These are phyloP conservation scores for Rhea americana DNA, from an alignment of 2,113 vertebrate species.

Conservation along the genomic window DNA sequence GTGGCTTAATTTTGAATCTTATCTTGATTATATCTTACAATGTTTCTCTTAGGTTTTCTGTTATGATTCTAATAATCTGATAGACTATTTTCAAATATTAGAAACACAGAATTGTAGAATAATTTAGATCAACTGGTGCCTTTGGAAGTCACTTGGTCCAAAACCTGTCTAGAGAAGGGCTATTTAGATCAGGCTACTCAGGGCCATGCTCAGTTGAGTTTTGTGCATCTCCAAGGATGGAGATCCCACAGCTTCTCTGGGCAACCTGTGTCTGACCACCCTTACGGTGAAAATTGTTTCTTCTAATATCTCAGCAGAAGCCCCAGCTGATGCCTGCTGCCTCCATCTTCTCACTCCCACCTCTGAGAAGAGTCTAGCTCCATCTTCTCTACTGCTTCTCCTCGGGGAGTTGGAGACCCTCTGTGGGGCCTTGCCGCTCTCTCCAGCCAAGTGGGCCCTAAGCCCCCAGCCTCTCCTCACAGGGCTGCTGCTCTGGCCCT, in stretches of 20 bases:
- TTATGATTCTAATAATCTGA: background rate
- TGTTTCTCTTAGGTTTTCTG: background rate
- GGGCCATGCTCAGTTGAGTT: background rate
- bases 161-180: background rate
- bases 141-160: background rate
- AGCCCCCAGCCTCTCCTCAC: too few relatives aligned
- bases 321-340: background rate
- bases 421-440: too few relatives aligned
- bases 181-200: background rate
- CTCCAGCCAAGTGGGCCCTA: too few relatives aligned
- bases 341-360: background rate
- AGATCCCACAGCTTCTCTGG: background rate
- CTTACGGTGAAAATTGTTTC: background rate
- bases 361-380: too few relatives aligned
- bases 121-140: background rate
- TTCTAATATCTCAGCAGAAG: background rate
- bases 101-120: background rate
- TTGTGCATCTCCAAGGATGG: background rate
- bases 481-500: too few relatives aligned
- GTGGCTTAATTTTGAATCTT: background rate
- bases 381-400: too few relatives aligned
- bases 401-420: too few relatives aligned
- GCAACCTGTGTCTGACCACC: background rate
- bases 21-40: background rate
- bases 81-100: background rate